phyloP scores from a whole-genome alignment of 2,888 invertebrate species.

The Plebejus melissa region DNA sequence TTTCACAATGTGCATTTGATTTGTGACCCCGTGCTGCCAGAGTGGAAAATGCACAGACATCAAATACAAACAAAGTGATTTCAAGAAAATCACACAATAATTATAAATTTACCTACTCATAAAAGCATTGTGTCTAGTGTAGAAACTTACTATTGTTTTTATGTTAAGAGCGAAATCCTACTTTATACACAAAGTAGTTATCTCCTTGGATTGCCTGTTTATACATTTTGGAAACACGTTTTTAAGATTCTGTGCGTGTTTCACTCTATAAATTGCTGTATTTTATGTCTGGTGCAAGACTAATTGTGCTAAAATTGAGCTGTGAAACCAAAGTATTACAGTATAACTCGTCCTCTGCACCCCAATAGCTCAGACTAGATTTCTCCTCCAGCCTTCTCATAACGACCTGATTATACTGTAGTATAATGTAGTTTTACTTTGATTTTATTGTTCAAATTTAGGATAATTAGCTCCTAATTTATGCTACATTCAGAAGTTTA shows the following conservation, averaged over 20 bases:
- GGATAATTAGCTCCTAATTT: constrained; percentile 25
- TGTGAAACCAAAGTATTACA: constrained; percentile 7
- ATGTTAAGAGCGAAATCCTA: neutral
- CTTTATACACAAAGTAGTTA: constrained; percentile 32
- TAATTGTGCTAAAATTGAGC: constrained; percentile 18
- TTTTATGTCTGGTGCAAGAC: constrained; percentile 54
- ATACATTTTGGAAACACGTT: constrained; percentile 52
- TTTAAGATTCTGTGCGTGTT: constrained; percentile 60
- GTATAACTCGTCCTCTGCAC: neutral
- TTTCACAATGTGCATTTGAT: constrained; percentile 72
- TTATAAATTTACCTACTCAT: constrained; percentile 1
- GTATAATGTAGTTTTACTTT: constrained; percentile 8
- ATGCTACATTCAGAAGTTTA: constrained; percentile 38
- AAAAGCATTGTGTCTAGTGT: neutral
- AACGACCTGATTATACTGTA: neutral
- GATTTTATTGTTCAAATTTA: constrained; percentile 18
- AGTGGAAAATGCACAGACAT: constrained; percentile 57
- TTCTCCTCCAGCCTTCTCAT: neutral
- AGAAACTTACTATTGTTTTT: constrained; percentile 5
- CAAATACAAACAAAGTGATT: constrained; percentile 29
- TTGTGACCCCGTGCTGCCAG: constrained; percentile 54
- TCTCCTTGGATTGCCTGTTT: constrained; percentile 49
- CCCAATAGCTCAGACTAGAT: neutral
- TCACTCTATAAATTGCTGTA: constrained; percentile 57
- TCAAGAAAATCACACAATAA: constrained; percentile 11